Percentiles rank a stretch among this genome's conserved stretches.
phyloP scores from a whole-genome alignment of 2,113 vertebrate genomes.

The Stomatorhinus ivindoensis region DNA sequence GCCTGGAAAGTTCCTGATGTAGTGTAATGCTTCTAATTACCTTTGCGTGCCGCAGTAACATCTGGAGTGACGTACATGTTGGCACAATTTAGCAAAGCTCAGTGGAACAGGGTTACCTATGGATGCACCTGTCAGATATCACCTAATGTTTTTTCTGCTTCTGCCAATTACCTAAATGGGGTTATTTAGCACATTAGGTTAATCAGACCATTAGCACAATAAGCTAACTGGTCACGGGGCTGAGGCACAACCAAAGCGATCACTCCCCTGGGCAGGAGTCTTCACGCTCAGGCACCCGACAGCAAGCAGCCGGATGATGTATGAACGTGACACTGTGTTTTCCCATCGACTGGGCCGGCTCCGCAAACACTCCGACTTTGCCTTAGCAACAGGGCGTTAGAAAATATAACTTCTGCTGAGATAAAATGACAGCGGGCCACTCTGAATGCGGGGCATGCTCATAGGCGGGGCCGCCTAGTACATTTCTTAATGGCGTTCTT shows the following conservation, averaged over 20 bases:
- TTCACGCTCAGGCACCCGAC: background rate
- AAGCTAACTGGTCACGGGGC: conserved; percentile 5
- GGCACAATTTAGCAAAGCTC: background rate
- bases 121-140: conserved; percentile 6
- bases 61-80: background rate
- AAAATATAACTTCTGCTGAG: background rate
- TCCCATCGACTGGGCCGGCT: background rate
- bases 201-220: conserved; percentile 11
- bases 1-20: background rate
- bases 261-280: background rate
- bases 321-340: background rate
- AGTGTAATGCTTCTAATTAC: background rate
- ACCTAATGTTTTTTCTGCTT: conserved; percentile 2
- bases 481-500: background rate
- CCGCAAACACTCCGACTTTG: background rate
- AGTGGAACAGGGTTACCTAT: background rate
- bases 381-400: background rate
- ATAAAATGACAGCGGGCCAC: background rate
- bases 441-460: background rate
- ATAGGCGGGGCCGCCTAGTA: no score
- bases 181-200: conserved; percentile 28
- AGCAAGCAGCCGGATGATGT: background rate
- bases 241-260: background rate
- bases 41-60: background rate
- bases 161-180: conserved; percentile 23